Evolutionary conservation across 2,113 vertebrate genomes (phyloP).

Genomic region (Mionectes macconnelli): DNA sequence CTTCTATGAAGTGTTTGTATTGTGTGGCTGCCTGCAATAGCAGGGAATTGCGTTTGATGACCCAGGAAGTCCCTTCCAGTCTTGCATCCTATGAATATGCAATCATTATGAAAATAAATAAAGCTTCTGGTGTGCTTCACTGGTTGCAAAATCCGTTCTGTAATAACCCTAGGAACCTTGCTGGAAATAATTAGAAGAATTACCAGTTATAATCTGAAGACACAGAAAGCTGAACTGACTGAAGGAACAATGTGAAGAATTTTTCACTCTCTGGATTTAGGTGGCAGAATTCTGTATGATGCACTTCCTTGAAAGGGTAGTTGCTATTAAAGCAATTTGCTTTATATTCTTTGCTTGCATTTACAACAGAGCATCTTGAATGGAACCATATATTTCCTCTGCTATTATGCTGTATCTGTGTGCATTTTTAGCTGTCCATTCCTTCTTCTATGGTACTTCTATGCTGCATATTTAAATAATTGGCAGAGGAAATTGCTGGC

Average conservation of each 20-base stretch:
- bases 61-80: neutral
- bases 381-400: neutral
- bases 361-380: neutral
- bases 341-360: neutral
- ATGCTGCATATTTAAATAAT: neutral
- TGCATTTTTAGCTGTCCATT: neutral
- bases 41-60: neutral
- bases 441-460: too few relatives aligned
- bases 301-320: neutral
- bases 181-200: slow-evolving; percentile 12
- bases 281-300: neutral
- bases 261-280: neutral
- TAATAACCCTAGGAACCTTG: neutral
- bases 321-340: neutral
- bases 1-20: neutral
- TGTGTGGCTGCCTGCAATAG: neutral
- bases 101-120: slow-evolving; percentile 26
- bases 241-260: neutral
- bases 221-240: neutral
- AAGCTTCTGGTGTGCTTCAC: slow-evolving; percentile 6
- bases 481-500: neutral
- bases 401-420: neutral
- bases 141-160: neutral
- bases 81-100: neutral
- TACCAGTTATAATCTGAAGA: neutral